Evolutionary conservation across 2,113 vertebrate genomes (phyloP).

Genomic region (Trematomus loennbergii): DNA sequence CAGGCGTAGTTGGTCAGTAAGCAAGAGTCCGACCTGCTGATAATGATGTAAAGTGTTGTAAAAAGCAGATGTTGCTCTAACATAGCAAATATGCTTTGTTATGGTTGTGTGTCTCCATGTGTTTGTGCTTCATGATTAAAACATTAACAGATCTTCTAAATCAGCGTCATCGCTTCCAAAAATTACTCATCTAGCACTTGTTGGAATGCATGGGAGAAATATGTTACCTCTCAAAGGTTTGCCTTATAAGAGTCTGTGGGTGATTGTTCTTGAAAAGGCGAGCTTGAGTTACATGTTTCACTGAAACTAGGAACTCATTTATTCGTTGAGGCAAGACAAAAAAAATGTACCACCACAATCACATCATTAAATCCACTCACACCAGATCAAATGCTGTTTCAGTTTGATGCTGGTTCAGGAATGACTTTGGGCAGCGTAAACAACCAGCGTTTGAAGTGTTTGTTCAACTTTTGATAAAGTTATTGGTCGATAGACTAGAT

Average conservation of each 20-base stretch:
- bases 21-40: constrained; percentile 27
- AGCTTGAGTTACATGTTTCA: constrained; percentile 6
- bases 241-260: constrained; percentile 11
- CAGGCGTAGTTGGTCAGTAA: constrained; percentile 6
- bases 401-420: constrained; percentile 27
- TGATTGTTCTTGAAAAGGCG: constrained; percentile 18
- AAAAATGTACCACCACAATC: constrained; percentile 11
- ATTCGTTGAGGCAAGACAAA: constrained; percentile 2
- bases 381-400: constrained; percentile 32
- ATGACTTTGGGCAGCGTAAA: background rate
- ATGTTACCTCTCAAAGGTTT: constrained; percentile 11
- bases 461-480: background rate
- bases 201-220: constrained; percentile 31
- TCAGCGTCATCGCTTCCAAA: constrained; percentile 41
- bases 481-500: background rate
- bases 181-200: constrained; percentile 39
- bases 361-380: constrained; percentile 32
- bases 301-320: background rate
- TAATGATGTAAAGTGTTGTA: constrained; percentile 71
- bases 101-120: constrained; percentile 59
- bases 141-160: constrained; percentile 69
- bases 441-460: background rate
- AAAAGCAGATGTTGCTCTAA: constrained; percentile 75
- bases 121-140: constrained; percentile 73
- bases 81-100: constrained; percentile 65